Evolutionary conservation across 1,140 invertebrate genomes (phyloP).

Genomic region (Leptestheria dahalacensis): DNA sequence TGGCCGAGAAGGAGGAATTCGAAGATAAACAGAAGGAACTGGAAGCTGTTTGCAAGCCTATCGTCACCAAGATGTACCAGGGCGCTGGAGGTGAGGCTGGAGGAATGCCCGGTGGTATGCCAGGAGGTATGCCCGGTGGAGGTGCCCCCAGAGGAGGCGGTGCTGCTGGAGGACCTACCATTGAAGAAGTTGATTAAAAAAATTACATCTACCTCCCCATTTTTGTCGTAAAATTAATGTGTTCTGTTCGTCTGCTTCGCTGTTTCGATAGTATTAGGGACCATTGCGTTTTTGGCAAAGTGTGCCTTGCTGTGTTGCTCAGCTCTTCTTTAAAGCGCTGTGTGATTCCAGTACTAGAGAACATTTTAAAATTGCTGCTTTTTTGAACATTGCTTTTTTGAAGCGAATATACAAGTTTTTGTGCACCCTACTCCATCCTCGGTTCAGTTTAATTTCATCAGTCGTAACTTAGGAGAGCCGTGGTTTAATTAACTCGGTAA

Average conservation of each 20-base stretch:
- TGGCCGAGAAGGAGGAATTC: constrained; percentile 84
- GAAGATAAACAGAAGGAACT: constrained; percentile 77
- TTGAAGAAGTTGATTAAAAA: constrained; percentile 85
- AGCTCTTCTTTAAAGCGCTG: too few species aligned
- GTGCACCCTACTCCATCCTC: too few species aligned
- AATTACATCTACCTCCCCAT: not conserved
- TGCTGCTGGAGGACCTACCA: constrained; percentile 66
- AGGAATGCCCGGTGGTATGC: constrained; percentile 27
- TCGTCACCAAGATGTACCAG: constrained; percentile 61
- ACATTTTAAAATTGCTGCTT: too few species aligned
- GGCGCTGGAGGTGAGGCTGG: constrained; percentile 28
- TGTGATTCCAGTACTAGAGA: too few species aligned
- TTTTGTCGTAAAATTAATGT: too few species aligned
- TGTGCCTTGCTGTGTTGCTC: too few species aligned
- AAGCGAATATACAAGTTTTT: too few species aligned
- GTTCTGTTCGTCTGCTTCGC: not conserved
- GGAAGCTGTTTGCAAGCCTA: constrained; percentile 49
- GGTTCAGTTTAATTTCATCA: too few species aligned
- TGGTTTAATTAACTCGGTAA: too few species aligned
- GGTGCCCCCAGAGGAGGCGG: constrained; percentile 28
- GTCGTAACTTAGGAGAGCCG: too few species aligned
- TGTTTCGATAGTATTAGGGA: not conserved
- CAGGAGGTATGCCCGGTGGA: constrained; percentile 13
- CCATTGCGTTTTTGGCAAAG: too few species aligned
- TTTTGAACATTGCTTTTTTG: too few species aligned